A percentile compares a stretch with the other conserved stretches of the same genome.
Conservation (phyloP, 92 coral and sea anemone species). For the Zoanthus solanderi region DNA sequence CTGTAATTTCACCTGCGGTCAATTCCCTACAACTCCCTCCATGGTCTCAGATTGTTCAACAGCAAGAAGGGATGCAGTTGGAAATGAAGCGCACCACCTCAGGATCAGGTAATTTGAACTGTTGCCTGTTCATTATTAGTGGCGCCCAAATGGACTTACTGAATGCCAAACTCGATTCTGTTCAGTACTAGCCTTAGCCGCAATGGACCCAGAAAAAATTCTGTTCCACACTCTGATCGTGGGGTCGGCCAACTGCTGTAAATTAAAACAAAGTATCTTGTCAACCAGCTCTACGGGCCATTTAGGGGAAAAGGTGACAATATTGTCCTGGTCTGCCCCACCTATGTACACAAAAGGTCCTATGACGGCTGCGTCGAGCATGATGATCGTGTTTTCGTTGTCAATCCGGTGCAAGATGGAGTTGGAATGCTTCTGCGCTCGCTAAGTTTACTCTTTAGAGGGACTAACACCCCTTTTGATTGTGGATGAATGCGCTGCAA, state of each 20-base stretch:
- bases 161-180: too few species aligned
- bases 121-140: too few species aligned
- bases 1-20: too few species aligned
- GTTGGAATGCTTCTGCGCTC: not conserved
- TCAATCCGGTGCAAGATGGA: not conserved
- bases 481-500: not conserved
- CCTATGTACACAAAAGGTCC: not conserved
- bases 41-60: too few species aligned
- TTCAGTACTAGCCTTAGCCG: too few species aligned
- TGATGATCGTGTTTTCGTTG: not conserved
- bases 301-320: not conserved
- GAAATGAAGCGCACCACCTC: too few species aligned
- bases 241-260: not conserved
- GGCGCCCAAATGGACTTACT: too few species aligned
- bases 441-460: not conserved
- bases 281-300: not conserved
- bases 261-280: not conserved
- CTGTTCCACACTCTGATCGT: not conserved
- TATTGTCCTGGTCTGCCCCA: not conserved
- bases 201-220: not conserved
- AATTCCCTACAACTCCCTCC: too few species aligned
- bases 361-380: not conserved
- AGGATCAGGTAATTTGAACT: too few species aligned
- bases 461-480: not conserved
- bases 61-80: too few species aligned